Evolutionary conservation across 2,113 vertebrate genomes (phyloP), one percentile per base, ranked within the genome.

Genomic region (Diadophis punctatus): DNA sequence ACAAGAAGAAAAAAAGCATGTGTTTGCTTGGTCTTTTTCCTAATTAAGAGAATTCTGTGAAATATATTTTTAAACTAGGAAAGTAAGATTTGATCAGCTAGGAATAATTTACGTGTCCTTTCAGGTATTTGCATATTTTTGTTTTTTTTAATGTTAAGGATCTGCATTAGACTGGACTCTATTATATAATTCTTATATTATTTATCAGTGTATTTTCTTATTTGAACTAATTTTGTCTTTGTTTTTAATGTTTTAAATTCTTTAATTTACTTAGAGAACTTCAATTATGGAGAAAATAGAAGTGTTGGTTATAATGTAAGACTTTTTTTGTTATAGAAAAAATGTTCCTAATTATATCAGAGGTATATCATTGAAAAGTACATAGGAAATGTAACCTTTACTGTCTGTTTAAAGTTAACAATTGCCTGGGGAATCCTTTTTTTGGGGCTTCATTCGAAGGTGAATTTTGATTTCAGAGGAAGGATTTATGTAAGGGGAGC

Each of bases 131-230:
- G 34, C 18, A 80, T 80, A 55, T 22, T 91, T 16, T 0, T 11
- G 9, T 80, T 94, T 92, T 93, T 80, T n/a, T 80, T 80, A 80
- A 80, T 22, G 74, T 91, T 91, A 92, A 52, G 51, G 23, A 86
- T 68, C 11, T 8, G 8, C 0, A 49, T 6, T n/a, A 88, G 43
- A 39, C 8, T 48, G 14, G 86, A 55, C 4, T 49, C 7, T 80
- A 10, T 63, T 74, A 74, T 34, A 80, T 39, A 80, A 80, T 80
- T 43, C 34, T 39, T 8, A 39, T 43, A 74, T 43, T 80, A 20
- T 39, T 80, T 80, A 39, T 80, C 18, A 80, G 7, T 39, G 8
- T 43, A 43, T 80, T 80, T 80, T 80, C 74, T 80, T 80, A 6
- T 80, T 80, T 88, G 18, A 80, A 20, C 18, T 22, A 22, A 43